Evolutionary conservation across 2,888 invertebrate genomes (phyloP), one percentile per base, ranked within the genome.

Genomic region (Branchellion lobata): DNA sequence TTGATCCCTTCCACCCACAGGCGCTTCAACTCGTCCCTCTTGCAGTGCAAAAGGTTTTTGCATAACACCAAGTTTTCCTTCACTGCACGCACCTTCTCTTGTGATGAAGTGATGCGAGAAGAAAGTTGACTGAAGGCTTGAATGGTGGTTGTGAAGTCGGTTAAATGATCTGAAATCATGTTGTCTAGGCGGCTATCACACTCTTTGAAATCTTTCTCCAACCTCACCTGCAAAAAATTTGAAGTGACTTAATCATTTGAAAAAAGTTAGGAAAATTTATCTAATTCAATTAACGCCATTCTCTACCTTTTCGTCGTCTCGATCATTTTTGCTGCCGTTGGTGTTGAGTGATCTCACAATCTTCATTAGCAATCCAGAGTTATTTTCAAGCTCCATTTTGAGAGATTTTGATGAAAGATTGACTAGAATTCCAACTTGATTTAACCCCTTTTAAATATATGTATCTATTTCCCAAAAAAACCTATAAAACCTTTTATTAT

Each of bases 1-100:
- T 98, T 95, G n/a, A 97, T 91, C 0, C 95, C 94, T 87, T 97
- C 96, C 5, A 94, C 90, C 96, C 97, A 98, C 79, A 98, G 90
- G 83, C 95, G 92, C 85, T 94, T 92, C 81, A 99, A 89, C 86
- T 98, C 98, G 85, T 96, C 96, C 53, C 96, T 90, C 79, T 95
- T 92, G 87, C 96, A 93, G 81, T 94, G 92, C 81, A 99, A 88
- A 79, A 98, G 88, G 40, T 91, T 91, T 87, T 94, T 94, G 86
- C 94, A 94, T 18, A 93, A 92, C 82, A 91, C 91, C 77, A 95
- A 88, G 86, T 93, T 93, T 85, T 93, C 93, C 85, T 93, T 93
- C 0, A 94, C 93, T 21, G 91, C 90, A 82, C 91, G 91, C 72
- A 95, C 92, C 85, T 92, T 92, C 84, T 92, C 92, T 75, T 93